Evolutionary conservation across 2,797 vertebrate species (phyloP), one percentile per base, ranked within the genome.

Genomic region (Pelochelys cantorii): DNA sequence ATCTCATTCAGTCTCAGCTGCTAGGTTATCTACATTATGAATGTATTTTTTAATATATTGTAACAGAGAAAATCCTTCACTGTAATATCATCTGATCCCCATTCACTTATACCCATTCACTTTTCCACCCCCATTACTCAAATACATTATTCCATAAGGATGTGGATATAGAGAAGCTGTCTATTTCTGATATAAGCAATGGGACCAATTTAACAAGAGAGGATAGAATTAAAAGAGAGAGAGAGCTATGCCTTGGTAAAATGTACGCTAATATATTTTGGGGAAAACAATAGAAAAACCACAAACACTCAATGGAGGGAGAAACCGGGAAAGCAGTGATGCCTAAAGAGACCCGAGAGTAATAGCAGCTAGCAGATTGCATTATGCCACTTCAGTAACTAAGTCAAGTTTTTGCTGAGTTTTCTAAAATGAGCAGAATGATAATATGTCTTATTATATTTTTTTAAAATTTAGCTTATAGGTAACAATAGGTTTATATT

Each of bases 181-280:
- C 56, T 81, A 48, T 83, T 90, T 96, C 92, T 89, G 48, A 95
- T 27, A 85, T 89, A 94, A 94, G 78, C 78, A 1, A 15, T 85
- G 87, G 87, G 92, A 94, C 82, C 60, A 95, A 91, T 96, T 95
- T 95, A 94, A 86, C 4, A 90, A 92, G 27, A 55, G 23, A 80
- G 60, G 7, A 29, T 59, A 93, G 42, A 94, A 94, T 53, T 84
- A 79, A 71, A 62, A 68, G 48, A 74, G 65, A 37, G 65, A 65
- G 48, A 79, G 31, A 91, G 56, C 92, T 85, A 90, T 48, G 37
- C 53, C 56, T 65, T 7, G 0, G 25, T 87, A 94, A 94, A 92
- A 27, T 53, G 84, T 0, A 4, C 82, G n/a, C 10, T 90, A 93
- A 79, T 81, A 83, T 0, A 57, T 88, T 42, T 84, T 31, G 34